Percentiles rank a stretch among this genome's conserved stretches.
These are phyloP conservation scores for Spea hammondii DNA, from an alignment of 2,797 vertebrate genomes.

Conservation along the genomic window DNA sequence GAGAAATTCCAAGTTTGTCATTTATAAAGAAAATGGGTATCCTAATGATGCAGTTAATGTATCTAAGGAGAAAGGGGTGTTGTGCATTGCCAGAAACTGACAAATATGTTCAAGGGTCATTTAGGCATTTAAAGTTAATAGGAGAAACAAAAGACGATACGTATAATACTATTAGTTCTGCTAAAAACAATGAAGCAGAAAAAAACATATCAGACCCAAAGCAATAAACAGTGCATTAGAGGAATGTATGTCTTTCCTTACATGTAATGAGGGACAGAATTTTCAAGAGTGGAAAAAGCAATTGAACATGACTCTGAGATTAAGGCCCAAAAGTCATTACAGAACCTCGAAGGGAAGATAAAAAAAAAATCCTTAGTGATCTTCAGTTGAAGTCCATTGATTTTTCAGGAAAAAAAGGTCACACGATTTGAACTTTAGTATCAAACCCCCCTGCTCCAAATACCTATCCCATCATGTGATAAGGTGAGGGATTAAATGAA, in stretches of 20 bases:
- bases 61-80: neutral
- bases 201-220: neutral
- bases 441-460: no score
- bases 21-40: conserved; percentile 13
- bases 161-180: conserved; percentile 29
- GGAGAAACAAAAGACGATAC: conserved; percentile 19
- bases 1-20: conserved; percentile 1
- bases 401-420: no score
- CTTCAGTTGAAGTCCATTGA: no score
- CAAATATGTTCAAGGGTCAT: conserved; percentile 21
- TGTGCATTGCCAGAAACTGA: conserved; percentile 11
- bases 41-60: neutral
- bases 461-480: no score
- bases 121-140: conserved; percentile 3
- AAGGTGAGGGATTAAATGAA: no score
- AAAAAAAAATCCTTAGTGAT: no score
- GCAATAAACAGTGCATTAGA: conserved; percentile 41
- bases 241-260: conserved; percentile 27
- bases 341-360: no score
- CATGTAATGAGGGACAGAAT: conserved; percentile 6
- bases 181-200: conserved; percentile 27
- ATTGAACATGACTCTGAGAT: no score
- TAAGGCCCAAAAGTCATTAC: no score
- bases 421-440: no score
- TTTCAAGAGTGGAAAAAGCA: no score